Percentiles rank a stretch among this genome's conserved stretches.
Evolutionary conservation across 2,888 invertebrate species (phyloP).

Genomic region (Eretmocerus hayati): DNA sequence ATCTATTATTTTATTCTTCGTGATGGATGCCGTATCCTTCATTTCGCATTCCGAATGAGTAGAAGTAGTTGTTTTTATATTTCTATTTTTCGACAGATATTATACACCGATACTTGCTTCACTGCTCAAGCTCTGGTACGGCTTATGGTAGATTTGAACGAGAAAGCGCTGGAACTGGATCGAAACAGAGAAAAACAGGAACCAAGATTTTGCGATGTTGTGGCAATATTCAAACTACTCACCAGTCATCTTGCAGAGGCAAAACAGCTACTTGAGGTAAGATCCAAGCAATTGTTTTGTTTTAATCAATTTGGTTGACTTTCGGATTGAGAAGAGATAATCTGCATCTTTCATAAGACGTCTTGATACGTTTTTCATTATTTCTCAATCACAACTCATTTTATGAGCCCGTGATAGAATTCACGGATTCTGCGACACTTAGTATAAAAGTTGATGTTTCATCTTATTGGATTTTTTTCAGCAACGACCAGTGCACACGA

Average conservation of each 20-base stretch:
- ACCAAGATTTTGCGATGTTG: conserved; percentile 63
- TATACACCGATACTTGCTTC: conserved; percentile 74
- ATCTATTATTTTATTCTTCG: too few relatives aligned
- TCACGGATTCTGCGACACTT: too few relatives aligned
- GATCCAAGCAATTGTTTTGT: too few relatives aligned
- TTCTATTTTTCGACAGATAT: conserved; percentile 43
- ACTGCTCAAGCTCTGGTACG: conserved; percentile 80
- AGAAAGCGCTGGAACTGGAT: conserved; percentile 51
- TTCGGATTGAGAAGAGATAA: too few relatives aligned
- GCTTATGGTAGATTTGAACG: conserved; percentile 69
- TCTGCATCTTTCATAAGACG: too few relatives aligned
- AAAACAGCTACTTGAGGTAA: conserved; percentile 45
- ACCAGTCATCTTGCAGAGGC: conserved; percentile 54
- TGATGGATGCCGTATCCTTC: too few relatives aligned
- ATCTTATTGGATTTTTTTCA: too few relatives aligned
- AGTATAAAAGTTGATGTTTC: conserved; percentile 4
- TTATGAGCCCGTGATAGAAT: too few relatives aligned
- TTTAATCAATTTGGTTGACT: too few relatives aligned
- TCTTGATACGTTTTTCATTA: neutral
- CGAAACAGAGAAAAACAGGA: conserved; percentile 49
- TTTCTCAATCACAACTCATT: too few relatives aligned
- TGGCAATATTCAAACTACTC: conserved; percentile 62
- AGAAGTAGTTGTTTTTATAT: too few relatives aligned
- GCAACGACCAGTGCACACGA: conserved; percentile 66
- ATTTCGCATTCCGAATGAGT: too few relatives aligned